Conservation (phyloP, 64 coral and sea anemone genomes). For the Cladopsammia gracilis region DNA sequence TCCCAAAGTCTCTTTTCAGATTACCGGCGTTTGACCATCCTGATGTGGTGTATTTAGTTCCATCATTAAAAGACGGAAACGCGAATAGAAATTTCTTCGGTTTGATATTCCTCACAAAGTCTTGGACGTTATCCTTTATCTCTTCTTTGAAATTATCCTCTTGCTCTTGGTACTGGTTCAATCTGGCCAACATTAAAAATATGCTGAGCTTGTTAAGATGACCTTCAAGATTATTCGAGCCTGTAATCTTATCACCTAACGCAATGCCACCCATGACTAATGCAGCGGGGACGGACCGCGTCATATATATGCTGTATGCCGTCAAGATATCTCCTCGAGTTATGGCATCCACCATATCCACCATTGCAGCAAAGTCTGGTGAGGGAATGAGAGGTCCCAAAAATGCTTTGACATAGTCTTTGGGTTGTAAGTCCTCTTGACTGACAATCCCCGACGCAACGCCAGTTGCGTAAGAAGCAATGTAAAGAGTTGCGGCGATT, state of each 20-base stretch:
- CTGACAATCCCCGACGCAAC: conserved; percentile 18
- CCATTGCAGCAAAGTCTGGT: conserved; percentile 34
- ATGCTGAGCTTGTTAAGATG: background rate
- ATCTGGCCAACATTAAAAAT: background rate
- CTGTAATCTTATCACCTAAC: background rate
- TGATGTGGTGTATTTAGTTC: background rate
- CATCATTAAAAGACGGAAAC: background rate
- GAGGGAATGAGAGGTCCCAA: background rate
- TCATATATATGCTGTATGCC: conserved; percentile 21
- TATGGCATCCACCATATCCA: conserved; percentile 14
- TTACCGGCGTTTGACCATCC: background rate
- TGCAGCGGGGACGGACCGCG: background rate
- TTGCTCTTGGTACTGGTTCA: background rate
- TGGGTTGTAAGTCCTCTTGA: conserved; percentile 23
- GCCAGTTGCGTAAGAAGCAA: conserved; percentile 37
- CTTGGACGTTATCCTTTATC: background rate
- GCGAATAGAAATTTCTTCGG: conserved; percentile 50
- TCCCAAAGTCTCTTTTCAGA: conserved; percentile 6
- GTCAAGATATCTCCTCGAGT: background rate
- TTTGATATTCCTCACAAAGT: conserved; percentile 1
- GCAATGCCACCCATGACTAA: conserved; percentile 8
- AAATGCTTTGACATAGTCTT: conserved; percentile 56
- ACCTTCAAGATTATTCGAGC: background rate
- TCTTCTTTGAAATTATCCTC: conserved; percentile 3
- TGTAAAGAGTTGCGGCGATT: conserved; percentile 35